A percentile compares a stretch with the other conserved stretches of the same genome.
Conservation (phyloP, 2,113 vertebrate genomes). For the Galeopterus variegatus region DNA sequence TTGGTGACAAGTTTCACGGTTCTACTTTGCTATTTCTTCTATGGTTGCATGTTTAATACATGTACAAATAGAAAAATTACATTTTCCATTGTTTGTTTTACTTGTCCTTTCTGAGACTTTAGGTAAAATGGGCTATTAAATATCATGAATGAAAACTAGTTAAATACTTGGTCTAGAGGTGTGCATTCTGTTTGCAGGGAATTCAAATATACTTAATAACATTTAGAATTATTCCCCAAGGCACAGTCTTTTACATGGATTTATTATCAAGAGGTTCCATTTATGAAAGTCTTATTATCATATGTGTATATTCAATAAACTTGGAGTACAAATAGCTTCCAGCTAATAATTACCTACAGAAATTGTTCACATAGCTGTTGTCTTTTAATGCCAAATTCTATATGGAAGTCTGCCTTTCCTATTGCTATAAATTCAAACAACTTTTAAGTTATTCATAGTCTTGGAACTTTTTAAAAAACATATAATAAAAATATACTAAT, state of each 20-base stretch:
- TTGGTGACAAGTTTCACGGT: neutral
- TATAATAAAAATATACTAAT: constrained; percentile 70
- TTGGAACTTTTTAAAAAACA: constrained; percentile 42
- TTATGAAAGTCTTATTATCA: constrained; percentile 83
- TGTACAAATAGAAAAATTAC: constrained; percentile 6
- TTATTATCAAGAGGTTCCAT: constrained; percentile 78
- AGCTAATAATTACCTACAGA: constrained; percentile 81
- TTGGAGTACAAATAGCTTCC: constrained; percentile 79
- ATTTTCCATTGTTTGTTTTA: constrained; percentile 57
- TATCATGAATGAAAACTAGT: constrained; percentile 73
- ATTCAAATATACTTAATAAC: constrained; percentile 72
- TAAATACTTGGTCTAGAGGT: constrained; percentile 59
- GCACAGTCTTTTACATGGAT: constrained; percentile 74
- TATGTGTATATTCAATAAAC: constrained; percentile 78
- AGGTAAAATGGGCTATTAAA: constrained; percentile 74
- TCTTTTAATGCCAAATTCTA: constrained; percentile 68
- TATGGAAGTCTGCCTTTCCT: constrained; percentile 51
- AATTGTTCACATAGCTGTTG: constrained; percentile 66
- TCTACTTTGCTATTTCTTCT: constrained; percentile 19
- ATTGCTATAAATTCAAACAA: constrained; percentile 69
- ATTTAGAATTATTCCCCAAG: constrained; percentile 72
- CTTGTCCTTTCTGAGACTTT: constrained; percentile 60
- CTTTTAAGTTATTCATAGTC: constrained; percentile 47
- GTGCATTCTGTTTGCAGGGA: constrained; percentile 48
- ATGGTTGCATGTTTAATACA: neutral